Evolutionary conservation across 1,140 invertebrate genomes (phyloP).

Genomic region (Parapsyche elsis): DNA sequence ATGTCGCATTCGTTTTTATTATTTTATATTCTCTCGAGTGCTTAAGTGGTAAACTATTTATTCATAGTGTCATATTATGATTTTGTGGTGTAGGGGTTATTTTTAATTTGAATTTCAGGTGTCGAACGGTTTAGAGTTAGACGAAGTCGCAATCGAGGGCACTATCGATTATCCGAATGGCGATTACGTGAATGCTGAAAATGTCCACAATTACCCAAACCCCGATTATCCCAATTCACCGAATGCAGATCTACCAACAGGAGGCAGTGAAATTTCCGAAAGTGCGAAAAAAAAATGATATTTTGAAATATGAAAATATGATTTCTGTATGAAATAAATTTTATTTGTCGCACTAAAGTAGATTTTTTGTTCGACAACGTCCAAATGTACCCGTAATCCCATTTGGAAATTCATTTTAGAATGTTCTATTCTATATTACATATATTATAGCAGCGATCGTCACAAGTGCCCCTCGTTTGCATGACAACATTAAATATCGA

Average conservation of each 20-base stretch:
- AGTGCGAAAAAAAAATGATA: background rate
- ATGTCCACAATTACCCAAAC: background rate
- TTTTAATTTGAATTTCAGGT: constrained; percentile 9
- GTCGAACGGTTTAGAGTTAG: background rate
- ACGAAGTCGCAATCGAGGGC: background rate
- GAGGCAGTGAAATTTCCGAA: background rate
- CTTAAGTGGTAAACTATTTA: background rate
- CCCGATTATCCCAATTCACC: background rate
- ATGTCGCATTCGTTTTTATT: background rate
- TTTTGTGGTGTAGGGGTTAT: no score
- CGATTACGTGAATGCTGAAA: background rate
- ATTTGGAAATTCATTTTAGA: background rate
- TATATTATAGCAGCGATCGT: background rate
- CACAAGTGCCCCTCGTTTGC: no score
- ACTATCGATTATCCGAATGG: background rate
- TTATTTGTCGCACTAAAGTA: background rate
- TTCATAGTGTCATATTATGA: no score
- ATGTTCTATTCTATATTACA: background rate
- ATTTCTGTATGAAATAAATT: background rate
- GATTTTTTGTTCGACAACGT: background rate
- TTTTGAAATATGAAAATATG: background rate
- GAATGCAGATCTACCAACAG: background rate
- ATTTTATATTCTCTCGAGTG: background rate
- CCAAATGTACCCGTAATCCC: background rate
- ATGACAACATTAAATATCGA: no score